phyloP scores from a whole-genome alignment of 2,888 invertebrate species.

The Xanthia togata region DNA sequence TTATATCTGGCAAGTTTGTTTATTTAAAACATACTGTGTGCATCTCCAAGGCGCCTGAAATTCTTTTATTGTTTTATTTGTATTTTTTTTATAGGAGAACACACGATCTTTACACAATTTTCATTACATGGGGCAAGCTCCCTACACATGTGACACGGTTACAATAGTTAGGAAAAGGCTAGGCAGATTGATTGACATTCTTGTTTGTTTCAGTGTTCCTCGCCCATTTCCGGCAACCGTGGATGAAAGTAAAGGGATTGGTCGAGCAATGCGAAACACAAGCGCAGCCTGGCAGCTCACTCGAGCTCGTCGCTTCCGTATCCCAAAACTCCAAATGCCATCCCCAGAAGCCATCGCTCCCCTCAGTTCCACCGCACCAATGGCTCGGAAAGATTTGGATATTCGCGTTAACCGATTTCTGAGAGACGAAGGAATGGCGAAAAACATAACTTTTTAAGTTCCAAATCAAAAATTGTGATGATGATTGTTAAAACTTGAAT shows the following conservation, averaged over 20 bases:
- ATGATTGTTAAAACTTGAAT: conserved; percentile 15
- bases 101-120: no score
- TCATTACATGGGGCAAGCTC: no score
- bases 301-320: conserved; percentile 83
- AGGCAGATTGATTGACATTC: no score
- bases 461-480: background rate
- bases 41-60: no score
- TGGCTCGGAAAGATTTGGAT: conserved; percentile 82
- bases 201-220: conserved; percentile 74
- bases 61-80: no score
- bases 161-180: no score
- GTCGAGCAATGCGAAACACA: conserved; percentile 77
- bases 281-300: conserved; percentile 85
- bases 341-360: conserved; percentile 80
- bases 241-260: conserved; percentile 74
- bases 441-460: conserved; percentile 26
- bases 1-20: no score
- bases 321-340: conserved; percentile 77
- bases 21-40: no score
- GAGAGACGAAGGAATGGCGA: conserved; percentile 62
- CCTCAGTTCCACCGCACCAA: conserved; percentile 79
- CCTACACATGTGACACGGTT: no score
- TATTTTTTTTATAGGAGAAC: no score
- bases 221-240: conserved; percentile 78
- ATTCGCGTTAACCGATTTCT: conserved; percentile 79